Evolutionary conservation across 2,888 invertebrate genomes (phyloP).

Genomic region (Eupithecia insigniata): DNA sequence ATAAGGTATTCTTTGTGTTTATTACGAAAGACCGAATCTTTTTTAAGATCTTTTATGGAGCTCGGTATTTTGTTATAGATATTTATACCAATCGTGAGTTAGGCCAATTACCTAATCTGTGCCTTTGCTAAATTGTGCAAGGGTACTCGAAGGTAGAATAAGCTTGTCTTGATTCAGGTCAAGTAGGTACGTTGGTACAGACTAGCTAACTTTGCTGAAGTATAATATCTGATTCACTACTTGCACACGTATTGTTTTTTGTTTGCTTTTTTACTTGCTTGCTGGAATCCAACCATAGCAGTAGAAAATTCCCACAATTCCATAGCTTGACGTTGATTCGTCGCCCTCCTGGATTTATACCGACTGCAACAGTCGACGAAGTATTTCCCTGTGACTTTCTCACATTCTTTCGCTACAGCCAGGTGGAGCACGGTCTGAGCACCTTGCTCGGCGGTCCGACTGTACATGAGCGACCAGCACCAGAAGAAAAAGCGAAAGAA

Average conservation of each 20-base stretch:
- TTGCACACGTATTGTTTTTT: background rate
- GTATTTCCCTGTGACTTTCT: conserved; percentile 81
- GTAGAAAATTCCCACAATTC: conserved; percentile 38
- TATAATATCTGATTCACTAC: background rate
- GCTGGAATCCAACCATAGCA: conserved; percentile 18
- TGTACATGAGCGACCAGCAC: conserved; percentile 41
- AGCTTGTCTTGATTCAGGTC: no score
- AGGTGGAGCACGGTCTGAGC: conserved; percentile 88
- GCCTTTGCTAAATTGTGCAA: no score
- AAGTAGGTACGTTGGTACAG: no score
- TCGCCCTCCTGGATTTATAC: conserved; percentile 21
- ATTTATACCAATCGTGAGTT: no score
- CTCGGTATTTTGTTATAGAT: no score
- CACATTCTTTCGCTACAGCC: conserved; percentile 87
- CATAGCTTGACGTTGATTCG: conserved; percentile 8
- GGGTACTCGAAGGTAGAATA: no score
- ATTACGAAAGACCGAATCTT: no score
- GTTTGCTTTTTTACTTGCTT: conserved; percentile 3
- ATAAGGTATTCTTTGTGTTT: no score
- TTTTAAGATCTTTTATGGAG: no score
- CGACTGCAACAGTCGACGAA: conserved; percentile 86
- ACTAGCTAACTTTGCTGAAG: no score
- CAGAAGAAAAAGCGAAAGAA: conserved; percentile 27
- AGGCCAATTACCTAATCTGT: no score
- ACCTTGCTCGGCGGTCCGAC: conserved; percentile 87